These are phyloP conservation scores for Pyrrhura leucotis DNA, from an alignment of 2,797 vertebrate species.

Conservation along the genomic window DNA sequence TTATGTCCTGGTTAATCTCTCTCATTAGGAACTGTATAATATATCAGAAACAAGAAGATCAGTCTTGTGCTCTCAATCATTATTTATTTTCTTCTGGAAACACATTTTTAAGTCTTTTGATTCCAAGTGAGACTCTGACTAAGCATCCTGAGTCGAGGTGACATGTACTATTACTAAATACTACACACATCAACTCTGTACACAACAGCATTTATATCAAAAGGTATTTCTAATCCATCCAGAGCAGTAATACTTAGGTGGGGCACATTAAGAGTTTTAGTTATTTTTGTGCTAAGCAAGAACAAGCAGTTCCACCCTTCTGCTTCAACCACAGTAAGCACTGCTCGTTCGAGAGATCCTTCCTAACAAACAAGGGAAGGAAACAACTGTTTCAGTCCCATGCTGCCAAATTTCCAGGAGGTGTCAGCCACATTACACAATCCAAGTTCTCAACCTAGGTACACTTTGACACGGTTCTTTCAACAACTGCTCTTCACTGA, in stretches of 20 bases:
- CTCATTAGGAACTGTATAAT: background rate
- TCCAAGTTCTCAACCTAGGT: background rate
- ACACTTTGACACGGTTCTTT: background rate
- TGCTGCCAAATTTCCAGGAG: constrained; percentile 46
- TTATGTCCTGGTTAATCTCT: background rate
- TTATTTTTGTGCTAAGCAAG: constrained; percentile 47
- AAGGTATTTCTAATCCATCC: constrained; percentile 38
- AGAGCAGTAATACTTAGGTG: background rate
- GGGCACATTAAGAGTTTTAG: constrained; percentile 32
- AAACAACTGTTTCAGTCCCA: constrained; percentile 32
- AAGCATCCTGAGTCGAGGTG: background rate
- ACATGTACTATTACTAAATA: background rate
- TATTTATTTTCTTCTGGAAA: background rate
- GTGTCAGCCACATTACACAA: constrained; percentile 35
- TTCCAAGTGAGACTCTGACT: background rate
- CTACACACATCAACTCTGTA: background rate
- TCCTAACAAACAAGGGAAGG: constrained; percentile 57
- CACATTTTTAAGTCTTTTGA: background rate
- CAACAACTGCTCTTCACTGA: background rate
- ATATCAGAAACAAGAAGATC: background rate
- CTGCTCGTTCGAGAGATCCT: constrained; percentile 37
- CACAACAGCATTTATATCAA: background rate
- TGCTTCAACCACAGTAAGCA: background rate
- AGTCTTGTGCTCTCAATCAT: background rate
- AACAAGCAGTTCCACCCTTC: constrained; percentile 54